Evolutionary conservation across 2,888 invertebrate species (phyloP), one percentile per base, ranked within the genome.

Genomic region (Pollenia amentaria): DNA sequence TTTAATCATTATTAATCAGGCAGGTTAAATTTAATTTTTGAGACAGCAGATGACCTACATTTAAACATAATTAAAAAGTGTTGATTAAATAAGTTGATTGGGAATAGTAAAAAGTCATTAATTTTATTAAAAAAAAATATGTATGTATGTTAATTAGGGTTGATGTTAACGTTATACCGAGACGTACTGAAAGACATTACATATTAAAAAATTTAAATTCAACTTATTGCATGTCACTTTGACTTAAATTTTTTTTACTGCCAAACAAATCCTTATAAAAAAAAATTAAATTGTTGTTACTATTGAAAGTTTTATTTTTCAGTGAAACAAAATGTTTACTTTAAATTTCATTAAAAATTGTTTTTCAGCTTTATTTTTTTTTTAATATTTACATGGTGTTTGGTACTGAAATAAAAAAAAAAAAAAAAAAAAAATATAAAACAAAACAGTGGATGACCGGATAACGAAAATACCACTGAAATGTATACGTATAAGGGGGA

Each of bases 21-120:
- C 16, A 48, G 1, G n/a, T 8, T n/a, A 1, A 51, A 44, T 48
- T 11, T 46, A 57, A 69, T 14, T n/a, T 18, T 18, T 42, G 29
- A 29, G 16, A 16, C 57, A 78, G n/a, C n/a, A 42, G 40, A 18
- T 69, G 67, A 55, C 67, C 67, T 48, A 78, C 2, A 57, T 40
- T 29, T 29, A 29, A 29, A 29, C 18, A 9, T 44, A 16, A 38
- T 53, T 62, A 14, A 3, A 38, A 12, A 10, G 11, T 2, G 3
- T 4, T 55, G 42, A 44, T 14, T 29, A 14, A 55, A 48, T 46
- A 38, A 46, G 51, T 75, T 75, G 62, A 75, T 38, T 29, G 3
- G 12, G n/a, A 46, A 42, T 60, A 42, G 14, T 14, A 29, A 60
- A 53, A 7, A 51, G 48, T 75, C 48, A 62, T 60, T 73, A 29